A percentile compares a stretch with the other conserved stretches of the same genome.
phyloP scores from a whole-genome alignment of 1,140 invertebrate species.

The Nephila pilipes region DNA sequence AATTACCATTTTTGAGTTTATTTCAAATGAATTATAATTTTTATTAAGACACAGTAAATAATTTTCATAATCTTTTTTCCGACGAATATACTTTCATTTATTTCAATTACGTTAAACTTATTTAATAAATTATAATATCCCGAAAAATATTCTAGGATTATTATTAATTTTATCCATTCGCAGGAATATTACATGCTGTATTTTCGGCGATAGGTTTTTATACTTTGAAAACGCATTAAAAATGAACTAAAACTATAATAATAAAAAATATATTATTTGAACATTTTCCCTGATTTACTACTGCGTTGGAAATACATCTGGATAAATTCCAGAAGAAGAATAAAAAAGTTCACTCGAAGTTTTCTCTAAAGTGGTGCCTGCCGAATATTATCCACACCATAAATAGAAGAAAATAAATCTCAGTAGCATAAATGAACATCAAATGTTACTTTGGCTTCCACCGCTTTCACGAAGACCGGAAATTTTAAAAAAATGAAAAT shows the following conservation, averaged over 20 bases:
- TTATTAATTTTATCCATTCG: too few species aligned
- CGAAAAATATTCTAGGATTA: too few species aligned
- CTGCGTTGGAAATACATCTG: constrained; percentile 37
- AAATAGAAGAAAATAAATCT: constrained; percentile 45
- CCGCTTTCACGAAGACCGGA: neutral
- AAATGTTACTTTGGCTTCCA: neutral
- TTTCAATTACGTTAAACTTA: too few species aligned
- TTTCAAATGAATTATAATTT: too few species aligned
- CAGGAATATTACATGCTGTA: too few species aligned
- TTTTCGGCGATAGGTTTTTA: neutral
- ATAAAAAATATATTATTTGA: constrained; percentile 11
- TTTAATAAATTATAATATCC: too few species aligned
- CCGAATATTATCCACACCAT: constrained; percentile 19
- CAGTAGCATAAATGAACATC: constrained; percentile 1
- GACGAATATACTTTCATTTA: too few species aligned
- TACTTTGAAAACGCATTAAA: neutral
- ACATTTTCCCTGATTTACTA: constrained; percentile 22
- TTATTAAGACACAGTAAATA: too few species aligned
- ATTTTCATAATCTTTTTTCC: too few species aligned
- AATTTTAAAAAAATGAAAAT: neutral
- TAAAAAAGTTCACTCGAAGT: neutral
- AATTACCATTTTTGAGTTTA: too few species aligned
- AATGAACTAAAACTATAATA: neutral
- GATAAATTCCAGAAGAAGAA: constrained; percentile 53
- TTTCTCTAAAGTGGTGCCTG: constrained; percentile 35